phyloP scores from a whole-genome alignment of 2,797 vertebrate species.

The Melanogrammus aeglefinus region DNA sequence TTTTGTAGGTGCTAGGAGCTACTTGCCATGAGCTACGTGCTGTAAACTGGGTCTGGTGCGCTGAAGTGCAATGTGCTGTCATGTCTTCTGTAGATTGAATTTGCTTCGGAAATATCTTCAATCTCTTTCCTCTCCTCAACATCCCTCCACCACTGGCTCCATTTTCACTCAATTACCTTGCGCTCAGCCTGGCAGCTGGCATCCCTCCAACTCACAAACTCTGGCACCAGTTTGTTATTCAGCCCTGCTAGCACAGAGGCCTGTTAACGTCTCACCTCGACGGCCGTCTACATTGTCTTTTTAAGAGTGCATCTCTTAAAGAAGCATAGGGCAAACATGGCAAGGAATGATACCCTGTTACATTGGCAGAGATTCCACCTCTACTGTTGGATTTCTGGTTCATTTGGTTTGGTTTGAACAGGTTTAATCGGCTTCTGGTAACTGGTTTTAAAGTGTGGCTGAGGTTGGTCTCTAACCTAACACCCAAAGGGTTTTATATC shows the following conservation, averaged over 20 bases:
- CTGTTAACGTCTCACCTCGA: background rate
- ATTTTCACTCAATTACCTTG: slow-evolving; percentile 54
- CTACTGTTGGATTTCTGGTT: background rate
- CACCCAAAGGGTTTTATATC: background rate
- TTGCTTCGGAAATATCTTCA: slow-evolving; percentile 55
- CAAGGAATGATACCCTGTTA: background rate
- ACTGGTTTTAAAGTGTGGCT: background rate
- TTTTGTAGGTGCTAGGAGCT: background rate
- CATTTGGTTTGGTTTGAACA: background rate
- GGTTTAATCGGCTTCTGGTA: background rate
- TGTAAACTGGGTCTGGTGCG: background rate
- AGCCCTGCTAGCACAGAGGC: slow-evolving; percentile 34
- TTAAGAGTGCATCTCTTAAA: background rate
- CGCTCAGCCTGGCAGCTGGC: slow-evolving; percentile 32
- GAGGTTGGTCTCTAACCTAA: background rate
- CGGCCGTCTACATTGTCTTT: background rate
- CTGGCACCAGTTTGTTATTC: slow-evolving; percentile 31
- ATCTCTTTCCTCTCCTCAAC: slow-evolving; percentile 39
- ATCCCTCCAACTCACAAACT: slow-evolving; percentile 13
- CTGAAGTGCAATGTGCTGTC: slow-evolving; percentile 23
- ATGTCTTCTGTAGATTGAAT: slow-evolving; percentile 46
- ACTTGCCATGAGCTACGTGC: background rate
- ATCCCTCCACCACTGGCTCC: slow-evolving; percentile 27
- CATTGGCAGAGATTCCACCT: background rate
- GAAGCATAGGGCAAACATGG: background rate